A percentile compares a stretch with the other conserved stretches of the same genome.
Evolutionary conservation across 2,113 vertebrate species (phyloP).

Genomic region (Erpornis zantholeuca): DNA sequence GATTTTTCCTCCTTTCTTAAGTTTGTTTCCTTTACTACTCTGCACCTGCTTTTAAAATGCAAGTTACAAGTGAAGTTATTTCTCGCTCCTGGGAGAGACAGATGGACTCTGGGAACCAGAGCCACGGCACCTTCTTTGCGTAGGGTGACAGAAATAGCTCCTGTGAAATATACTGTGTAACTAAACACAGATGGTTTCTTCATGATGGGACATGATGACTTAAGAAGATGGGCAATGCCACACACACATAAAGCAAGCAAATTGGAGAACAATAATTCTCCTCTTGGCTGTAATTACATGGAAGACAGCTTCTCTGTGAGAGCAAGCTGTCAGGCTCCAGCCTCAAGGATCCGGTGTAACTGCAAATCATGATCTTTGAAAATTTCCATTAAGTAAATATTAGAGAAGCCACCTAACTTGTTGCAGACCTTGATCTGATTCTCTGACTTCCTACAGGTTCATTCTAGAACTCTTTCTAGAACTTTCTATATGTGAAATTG

Average conservation of each 20-base stretch:
- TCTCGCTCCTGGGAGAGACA: conserved; percentile 24
- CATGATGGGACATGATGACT: conserved; percentile 6
- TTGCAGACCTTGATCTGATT: background rate
- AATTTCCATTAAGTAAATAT: background rate
- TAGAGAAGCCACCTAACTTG: background rate
- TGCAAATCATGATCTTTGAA: background rate
- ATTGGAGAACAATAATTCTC: background rate
- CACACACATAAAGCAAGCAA: background rate
- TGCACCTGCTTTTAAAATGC: conserved; percentile 65
- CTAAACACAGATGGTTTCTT: conserved; percentile 49
- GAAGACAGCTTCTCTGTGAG: conserved; percentile 4
- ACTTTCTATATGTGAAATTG: background rate
- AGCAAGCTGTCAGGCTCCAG: conserved; percentile 13
- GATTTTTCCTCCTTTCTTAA: background rate
- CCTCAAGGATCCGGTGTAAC: background rate
- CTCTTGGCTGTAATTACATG: background rate
- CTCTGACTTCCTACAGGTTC: background rate
- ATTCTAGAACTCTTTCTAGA: background rate
- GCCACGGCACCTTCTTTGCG: conserved; percentile 22
- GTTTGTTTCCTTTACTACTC: conserved; percentile 21
- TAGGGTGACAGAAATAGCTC: conserved; percentile 52
- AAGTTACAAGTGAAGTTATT: background rate
- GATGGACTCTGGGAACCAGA: conserved; percentile 10
- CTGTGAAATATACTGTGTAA: conserved; percentile 19
- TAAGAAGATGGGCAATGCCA: conserved; percentile 20